Evolutionary conservation across 2,888 invertebrate genomes (phyloP), one percentile per base, ranked within the genome.

Genomic region (Callyntrura sp.): DNA sequence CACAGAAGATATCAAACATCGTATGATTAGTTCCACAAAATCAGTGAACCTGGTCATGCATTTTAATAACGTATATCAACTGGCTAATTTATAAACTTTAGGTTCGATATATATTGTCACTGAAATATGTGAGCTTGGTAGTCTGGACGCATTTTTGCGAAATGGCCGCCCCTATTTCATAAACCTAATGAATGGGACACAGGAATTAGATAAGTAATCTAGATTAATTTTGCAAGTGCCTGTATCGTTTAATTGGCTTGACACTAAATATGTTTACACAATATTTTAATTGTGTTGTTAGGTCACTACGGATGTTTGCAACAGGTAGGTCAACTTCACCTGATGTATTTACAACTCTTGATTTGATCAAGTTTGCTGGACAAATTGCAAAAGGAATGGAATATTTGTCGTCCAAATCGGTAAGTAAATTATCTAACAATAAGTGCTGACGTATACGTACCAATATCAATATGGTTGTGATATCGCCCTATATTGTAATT

Each of bases 341-440:
- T n/a, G n/a, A n/a, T n/a, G 60, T 60, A 17, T 20, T 81, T 4
- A 70, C 78, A 3, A 90, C 92, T 20, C 62, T 90, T 11, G 90
- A 92, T 70, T n/a, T 6, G n/a, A n/a, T n/a, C n/a, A n/a, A n/a
- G n/a, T n/a, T n/a, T n/a, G n/a, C n/a, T n/a, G n/a, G n/a, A n/a
- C 90, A 92, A 73, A 90, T 92, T 25, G 91, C 92, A 0, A 81
- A 43, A 65, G 92, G 91, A 57, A 92, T 92, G 92, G 91, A 92
- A 20, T 92, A 88, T 84, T 65, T 92, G 45, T 86, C 90, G 1
- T 51, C 35, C 48, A 92, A 91, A 92, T 85, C 78, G 55, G 92
- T n/a, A n/a, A n/a, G n/a, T n/a, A n/a, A n/a, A n/a, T n/a, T n/a
- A n/a, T n/a, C n/a, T n/a, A n/a, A n/a, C n/a, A n/a, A n/a, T n/a